phyloP scores from a whole-genome alignment of 2,113 vertebrate species.

The Archocentrus centrarchus region DNA sequence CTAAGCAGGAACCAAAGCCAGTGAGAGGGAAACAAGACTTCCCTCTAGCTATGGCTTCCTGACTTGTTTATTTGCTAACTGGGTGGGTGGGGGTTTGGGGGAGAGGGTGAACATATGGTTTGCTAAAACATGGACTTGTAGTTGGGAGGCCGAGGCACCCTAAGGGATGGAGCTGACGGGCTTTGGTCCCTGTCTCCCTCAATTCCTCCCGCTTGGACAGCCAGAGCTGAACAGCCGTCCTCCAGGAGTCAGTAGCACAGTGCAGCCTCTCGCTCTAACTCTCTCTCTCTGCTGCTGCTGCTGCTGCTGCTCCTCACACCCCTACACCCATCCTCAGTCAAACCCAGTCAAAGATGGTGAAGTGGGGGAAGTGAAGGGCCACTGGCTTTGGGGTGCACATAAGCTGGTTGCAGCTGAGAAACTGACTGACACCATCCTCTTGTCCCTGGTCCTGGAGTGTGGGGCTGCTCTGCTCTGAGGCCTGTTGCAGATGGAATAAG shows the following conservation, averaged over 20 bases:
- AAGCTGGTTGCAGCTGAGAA: constrained; percentile 64
- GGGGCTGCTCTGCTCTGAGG: constrained; percentile 29
- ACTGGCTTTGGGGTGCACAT: constrained; percentile 29
- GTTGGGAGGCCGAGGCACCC: constrained; percentile 79
- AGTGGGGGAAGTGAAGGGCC: constrained; percentile 16
- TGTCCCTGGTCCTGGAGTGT: constrained; percentile 52
- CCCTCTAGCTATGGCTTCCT: constrained; percentile 83
- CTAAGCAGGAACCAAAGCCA: constrained; percentile 57
- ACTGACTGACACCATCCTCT: constrained; percentile 67
- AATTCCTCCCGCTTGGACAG: constrained; percentile 82
- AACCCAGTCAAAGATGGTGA: constrained; percentile 32
- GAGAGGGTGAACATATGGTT: constrained; percentile 84
- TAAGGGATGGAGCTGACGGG: constrained; percentile 75
- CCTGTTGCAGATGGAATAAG: constrained; percentile 59
- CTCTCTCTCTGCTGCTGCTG: constrained; percentile 14
- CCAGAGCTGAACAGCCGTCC: constrained; percentile 71
- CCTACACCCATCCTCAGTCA: constrained; percentile 33
- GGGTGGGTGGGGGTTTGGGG: constrained; percentile 52
- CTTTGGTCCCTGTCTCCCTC: constrained; percentile 83
- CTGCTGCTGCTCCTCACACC: constrained; percentile 31
- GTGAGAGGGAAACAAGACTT: constrained; percentile 69
- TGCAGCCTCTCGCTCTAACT: constrained; percentile 33
- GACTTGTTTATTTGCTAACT: constrained; percentile 83
- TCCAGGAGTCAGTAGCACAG: constrained; percentile 62
- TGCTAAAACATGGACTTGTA: constrained; percentile 86